These are phyloP conservation scores for Galbula dea DNA, from an alignment of 2,113 vertebrate species.

Conservation along the genomic window DNA sequence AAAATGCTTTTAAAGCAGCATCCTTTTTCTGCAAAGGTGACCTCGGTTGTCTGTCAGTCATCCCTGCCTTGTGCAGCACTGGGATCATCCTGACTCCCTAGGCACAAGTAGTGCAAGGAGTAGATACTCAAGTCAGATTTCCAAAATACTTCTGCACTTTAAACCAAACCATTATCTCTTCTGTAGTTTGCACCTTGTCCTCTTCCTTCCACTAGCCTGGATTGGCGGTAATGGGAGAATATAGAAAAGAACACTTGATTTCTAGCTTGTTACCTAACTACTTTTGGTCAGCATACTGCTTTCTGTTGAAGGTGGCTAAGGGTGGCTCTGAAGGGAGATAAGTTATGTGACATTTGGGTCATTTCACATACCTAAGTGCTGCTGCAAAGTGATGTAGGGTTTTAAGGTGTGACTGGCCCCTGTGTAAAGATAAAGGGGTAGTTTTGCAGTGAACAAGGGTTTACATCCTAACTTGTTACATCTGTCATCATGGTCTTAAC, in stretches of 20 bases:
- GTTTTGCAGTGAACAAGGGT: neutral
- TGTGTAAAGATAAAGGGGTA: neutral
- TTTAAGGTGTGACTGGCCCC: neutral
- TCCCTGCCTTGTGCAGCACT: neutral
- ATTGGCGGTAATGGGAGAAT: neutral
- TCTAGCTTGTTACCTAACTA: neutral
- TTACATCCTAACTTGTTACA: neutral
- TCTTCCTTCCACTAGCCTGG: neutral
- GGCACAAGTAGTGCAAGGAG: neutral
- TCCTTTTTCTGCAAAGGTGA: neutral
- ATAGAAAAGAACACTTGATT: neutral
- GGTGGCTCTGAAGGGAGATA: neutral
- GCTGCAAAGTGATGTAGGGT: neutral
- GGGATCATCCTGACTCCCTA: neutral
- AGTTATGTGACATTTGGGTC: neutral
- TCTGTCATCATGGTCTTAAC: neutral
- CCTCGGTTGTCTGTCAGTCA: accelerated
- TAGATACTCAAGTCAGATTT: neutral
- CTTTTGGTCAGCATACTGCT: neutral
- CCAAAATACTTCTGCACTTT: neutral
- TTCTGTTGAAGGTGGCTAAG: neutral
- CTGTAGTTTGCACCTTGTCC: neutral
- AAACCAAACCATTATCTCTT: accelerated
- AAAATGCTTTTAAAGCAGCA: neutral
- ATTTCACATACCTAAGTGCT: neutral